Conservation (phyloP, 2,888 invertebrate genomes). For the Arrhopalites spinosus region DNA sequence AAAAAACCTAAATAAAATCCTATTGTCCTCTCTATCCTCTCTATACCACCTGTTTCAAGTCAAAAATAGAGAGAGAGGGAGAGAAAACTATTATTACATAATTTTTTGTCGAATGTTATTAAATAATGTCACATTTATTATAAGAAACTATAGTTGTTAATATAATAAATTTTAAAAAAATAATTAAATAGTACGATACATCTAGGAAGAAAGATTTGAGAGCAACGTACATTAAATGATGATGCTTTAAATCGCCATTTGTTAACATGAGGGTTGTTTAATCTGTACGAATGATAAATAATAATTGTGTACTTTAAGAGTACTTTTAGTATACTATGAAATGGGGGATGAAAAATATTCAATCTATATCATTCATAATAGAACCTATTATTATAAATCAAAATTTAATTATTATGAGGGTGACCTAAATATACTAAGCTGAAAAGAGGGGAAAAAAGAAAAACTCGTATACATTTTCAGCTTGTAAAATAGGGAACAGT, state of each 20-base stretch:
- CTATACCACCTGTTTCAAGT: background rate
- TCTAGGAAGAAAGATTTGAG: background rate
- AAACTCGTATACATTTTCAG: too few relatives aligned
- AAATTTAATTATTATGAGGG: background rate
- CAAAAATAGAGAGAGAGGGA: background rate
- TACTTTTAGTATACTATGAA: background rate
- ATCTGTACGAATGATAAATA: background rate
- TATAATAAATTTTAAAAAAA: too few relatives aligned
- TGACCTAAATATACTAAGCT: slow-evolving; percentile 10
- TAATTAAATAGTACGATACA: background rate
- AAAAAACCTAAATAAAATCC: too few relatives aligned
- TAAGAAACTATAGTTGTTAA: background rate
- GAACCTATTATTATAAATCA: background rate
- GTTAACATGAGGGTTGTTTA: slow-evolving; percentile 1
- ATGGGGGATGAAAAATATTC: background rate
- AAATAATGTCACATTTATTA: background rate
- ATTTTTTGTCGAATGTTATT: slow-evolving; percentile 3
- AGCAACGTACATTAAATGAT: too few relatives aligned
- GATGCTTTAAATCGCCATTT: slow-evolving; percentile 4
- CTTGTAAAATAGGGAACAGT: background rate
- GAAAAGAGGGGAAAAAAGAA: background rate
- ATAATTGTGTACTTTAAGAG: background rate
- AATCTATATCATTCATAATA: background rate
- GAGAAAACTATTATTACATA: too few relatives aligned
- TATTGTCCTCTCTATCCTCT: background rate